Evolutionary conservation across 2,888 invertebrate species (phyloP).

Genomic region (Ischnura elegans): DNA sequence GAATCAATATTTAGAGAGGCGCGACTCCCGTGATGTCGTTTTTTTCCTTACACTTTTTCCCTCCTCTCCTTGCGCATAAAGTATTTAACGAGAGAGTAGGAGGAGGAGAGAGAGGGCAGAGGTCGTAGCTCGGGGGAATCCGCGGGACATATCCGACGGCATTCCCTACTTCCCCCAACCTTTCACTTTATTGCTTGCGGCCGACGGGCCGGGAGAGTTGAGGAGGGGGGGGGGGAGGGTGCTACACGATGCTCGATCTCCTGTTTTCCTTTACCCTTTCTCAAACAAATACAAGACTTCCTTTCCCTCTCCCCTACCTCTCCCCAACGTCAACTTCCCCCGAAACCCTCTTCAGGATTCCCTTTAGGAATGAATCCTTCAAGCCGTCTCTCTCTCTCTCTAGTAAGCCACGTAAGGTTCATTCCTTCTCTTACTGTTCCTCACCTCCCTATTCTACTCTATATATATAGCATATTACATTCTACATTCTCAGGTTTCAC

Average conservation of each 20-base stretch:
- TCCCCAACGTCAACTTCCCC: background rate
- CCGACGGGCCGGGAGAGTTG: background rate
- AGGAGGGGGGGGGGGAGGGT: background rate
- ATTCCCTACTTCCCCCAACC: background rate
- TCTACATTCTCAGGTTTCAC: no score
- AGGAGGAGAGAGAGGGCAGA: background rate
- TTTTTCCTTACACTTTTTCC: background rate
- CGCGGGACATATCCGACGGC: slow-evolving; percentile 25
- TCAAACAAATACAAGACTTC: background rate
- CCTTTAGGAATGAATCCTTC: background rate
- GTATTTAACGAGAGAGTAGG: background rate
- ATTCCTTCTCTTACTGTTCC: no score
- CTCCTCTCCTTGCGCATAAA: background rate
- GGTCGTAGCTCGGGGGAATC: slow-evolving; percentile 9
- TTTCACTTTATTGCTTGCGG: background rate
- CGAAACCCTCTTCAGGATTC: background rate
- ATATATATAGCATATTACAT: no score
- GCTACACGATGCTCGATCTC: background rate
- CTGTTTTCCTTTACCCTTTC: background rate
- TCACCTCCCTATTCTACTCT: no score
- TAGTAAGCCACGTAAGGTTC: no score
- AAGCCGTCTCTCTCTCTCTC: background rate
- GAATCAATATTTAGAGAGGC: slow-evolving; percentile 1
- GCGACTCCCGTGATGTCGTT: background rate
- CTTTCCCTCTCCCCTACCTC: background rate